A percentile compares a stretch with the other conserved stretches of the same genome.
These are phyloP conservation scores for Sphyrna mokarran DNA, from an alignment of 2,113 vertebrate species.

Conservation along the genomic window DNA sequence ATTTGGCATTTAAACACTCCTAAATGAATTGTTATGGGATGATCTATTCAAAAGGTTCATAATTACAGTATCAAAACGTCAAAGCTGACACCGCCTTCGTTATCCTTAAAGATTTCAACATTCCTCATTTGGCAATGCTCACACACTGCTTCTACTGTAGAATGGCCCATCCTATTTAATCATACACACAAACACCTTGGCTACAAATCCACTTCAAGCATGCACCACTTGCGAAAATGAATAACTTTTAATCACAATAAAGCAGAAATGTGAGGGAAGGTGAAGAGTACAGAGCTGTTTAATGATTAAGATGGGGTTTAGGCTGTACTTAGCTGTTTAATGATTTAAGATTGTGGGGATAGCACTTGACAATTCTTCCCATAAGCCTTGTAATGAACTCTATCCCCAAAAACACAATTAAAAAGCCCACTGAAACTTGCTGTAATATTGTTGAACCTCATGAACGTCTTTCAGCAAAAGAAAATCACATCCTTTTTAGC, in stretches of 20 bases:
- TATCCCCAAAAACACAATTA: too few relatives aligned
- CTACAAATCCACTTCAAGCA: neutral
- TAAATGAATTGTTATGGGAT: neutral
- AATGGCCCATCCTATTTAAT: neutral
- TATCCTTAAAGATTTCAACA: neutral
- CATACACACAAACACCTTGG: neutral
- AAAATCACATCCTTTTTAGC: too few relatives aligned
- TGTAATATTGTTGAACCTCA: too few relatives aligned
- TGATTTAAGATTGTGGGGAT: neutral
- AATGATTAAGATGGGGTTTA: neutral
- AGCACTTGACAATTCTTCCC: neutral
- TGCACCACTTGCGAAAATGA: neutral
- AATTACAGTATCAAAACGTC: neutral
- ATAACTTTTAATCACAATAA: neutral
- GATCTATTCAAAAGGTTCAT: neutral
- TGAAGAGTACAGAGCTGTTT: neutral
- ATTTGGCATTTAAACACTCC: neutral
- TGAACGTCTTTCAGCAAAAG: too few relatives aligned
- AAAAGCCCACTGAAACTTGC: too few relatives aligned
- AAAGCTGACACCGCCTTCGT: neutral
- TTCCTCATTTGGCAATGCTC: neutral
- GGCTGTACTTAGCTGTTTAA: neutral
- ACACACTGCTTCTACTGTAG: neutral
- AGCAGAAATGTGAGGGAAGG: neutral
- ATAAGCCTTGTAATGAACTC: neutral